Conservation (phyloP, 2,888 invertebrate genomes). For the Hirtodrosophila alboralis region DNA sequence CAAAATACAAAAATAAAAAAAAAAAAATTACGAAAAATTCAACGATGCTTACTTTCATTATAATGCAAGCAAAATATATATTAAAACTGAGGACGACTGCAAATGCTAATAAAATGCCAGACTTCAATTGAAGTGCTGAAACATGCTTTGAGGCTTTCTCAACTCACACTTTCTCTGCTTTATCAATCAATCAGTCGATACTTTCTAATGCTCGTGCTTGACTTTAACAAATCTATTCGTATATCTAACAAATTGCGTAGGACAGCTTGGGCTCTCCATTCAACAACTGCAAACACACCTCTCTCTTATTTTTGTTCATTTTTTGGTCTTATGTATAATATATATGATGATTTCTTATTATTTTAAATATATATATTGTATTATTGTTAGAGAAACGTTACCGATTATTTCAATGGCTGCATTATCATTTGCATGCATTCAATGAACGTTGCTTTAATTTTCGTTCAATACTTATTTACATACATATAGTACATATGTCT, state of each 20-base stretch:
- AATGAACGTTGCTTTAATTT: conserved; percentile 51
- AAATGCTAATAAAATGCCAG: conserved; percentile 34
- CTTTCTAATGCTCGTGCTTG: conserved; percentile 35
- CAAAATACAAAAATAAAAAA: conserved; percentile 19
- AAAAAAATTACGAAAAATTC: conserved; percentile 35
- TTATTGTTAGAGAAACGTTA: conserved; percentile 15
- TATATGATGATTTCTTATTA: conserved; percentile 6
- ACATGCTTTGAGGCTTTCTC: conserved; percentile 25
- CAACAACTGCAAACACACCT: conserved; percentile 30
- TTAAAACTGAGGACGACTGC: conserved; percentile 46
- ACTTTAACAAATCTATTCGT: conserved; percentile 17
- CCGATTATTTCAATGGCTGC: conserved; percentile 57
- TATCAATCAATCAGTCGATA: conserved; percentile 47
- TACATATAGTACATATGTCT: conserved; percentile 27
- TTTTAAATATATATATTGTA: too few species aligned
- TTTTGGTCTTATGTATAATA: too few species aligned
- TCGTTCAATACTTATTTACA: conserved; percentile 20
- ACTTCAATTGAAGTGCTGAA: conserved; percentile 41
- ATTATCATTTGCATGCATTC: conserved; percentile 67
- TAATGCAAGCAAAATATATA: conserved; percentile 47
- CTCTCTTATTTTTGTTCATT: conserved; percentile 2
- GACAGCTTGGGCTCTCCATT: conserved; percentile 57
- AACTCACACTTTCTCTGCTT: conserved; percentile 35
- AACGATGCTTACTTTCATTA: conserved; percentile 52
- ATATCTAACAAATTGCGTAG: conserved; percentile 35